These are phyloP conservation scores for Drosophila paramelanica DNA, from an alignment of 2,888 invertebrate species.

Conservation along the genomic window DNA sequence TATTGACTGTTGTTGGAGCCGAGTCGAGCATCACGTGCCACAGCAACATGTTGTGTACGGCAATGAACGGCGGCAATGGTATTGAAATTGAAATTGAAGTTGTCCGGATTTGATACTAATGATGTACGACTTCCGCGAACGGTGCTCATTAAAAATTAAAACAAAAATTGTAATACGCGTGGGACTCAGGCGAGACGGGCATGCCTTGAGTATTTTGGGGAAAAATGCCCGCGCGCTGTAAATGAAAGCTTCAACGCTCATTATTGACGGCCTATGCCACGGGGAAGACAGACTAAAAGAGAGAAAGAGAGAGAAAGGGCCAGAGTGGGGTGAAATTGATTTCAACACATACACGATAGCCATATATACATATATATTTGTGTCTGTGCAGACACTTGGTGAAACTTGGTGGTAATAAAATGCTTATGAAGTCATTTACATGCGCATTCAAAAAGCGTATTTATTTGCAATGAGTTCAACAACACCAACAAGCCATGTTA, in stretches of 20 bases:
- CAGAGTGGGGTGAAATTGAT: constrained; percentile 37
- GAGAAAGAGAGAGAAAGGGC: not conserved
- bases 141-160: constrained; percentile 76
- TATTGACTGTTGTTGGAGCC: constrained; percentile 4
- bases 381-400: constrained; percentile 28
- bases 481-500: constrained; percentile 67
- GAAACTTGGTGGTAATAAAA: constrained; percentile 75
- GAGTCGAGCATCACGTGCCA: constrained; percentile 49
- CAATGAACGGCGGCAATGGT: constrained; percentile 5
- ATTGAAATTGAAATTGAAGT: constrained; percentile 60
- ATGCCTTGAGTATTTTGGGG: constrained; percentile 14
- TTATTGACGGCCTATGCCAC: constrained; percentile 26
- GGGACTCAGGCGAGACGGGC: constrained; percentile 5
- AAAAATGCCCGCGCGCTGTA: constrained; percentile 14
- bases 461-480: constrained; percentile 82
- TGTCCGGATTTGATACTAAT: constrained; percentile 76
- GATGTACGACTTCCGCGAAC: constrained; percentile 75
- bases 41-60: constrained; percentile 17
- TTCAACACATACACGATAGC: constrained; percentile 27
- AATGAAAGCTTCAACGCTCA: constrained; percentile 34
- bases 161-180: constrained; percentile 50
- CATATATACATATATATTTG: constrained; percentile 1
- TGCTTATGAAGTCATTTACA: constrained; percentile 82
- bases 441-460: constrained; percentile 79
- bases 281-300: constrained; percentile 3